Evolutionary conservation across 2,113 vertebrate genomes (phyloP), one percentile per base, ranked within the genome.

Genomic region (Myotis lucifugus): DNA sequence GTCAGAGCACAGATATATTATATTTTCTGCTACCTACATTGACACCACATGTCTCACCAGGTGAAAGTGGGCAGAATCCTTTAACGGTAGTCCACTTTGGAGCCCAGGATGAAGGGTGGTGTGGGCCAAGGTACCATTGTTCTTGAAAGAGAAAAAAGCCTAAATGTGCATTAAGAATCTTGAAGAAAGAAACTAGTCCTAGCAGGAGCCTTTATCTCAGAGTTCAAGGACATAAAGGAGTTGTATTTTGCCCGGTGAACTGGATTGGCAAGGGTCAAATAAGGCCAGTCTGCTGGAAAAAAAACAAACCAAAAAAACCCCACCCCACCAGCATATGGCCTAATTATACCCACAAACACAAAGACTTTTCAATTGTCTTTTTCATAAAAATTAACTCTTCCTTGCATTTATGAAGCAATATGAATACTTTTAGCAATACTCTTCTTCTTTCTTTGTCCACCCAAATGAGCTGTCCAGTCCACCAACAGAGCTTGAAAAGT

Each of bases 391-490:
- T 25, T 0, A 88, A 42, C 18, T 92, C 32, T 89, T 95, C 25
- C 69, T 92, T 90, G 59, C 46, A 40, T 77, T 89, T 88, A 37
- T 42, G 59, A 94, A 88, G 42, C 54, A 82, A 17, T 66, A 66
- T 8, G 15, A 85, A 89, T 54, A 32, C 50, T 48, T 61, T 56
- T 48, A 73, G 88, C 37, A 77, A 69, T 87, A 83, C 11, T 92
- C 88, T 83, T 56, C 15, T 91, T 76, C 42, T 84, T 86, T 50
- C 56, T 85, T 81, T 90, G n/a, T 74, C 17, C 90, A 88, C 50
- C 81, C 90, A 91, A 92, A 48, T 18, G 40, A 84, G 37, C n/a
- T 92, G 83, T n/a, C 56, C 25, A 70, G 42, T 46, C 48, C 46
- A 46, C 21, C 56, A 61, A 67, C 13, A 66, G 56, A 91, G 3